Evolutionary conservation across 2,888 invertebrate species (phyloP).

Genomic region (Scaptomyza polygonia): DNA sequence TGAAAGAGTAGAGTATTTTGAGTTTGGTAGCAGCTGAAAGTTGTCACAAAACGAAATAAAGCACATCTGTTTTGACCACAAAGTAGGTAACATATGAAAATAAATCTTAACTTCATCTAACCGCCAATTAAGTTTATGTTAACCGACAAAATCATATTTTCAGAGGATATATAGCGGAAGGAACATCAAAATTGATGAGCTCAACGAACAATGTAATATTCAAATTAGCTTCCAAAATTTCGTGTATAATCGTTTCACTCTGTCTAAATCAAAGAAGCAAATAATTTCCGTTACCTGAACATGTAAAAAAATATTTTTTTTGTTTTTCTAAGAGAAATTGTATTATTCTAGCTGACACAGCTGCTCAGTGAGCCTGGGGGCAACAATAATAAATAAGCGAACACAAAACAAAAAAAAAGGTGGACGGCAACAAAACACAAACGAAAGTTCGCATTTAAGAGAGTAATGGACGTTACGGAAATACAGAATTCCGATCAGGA

Average conservation of each 20-base stretch:
- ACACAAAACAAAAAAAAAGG: constrained; percentile 19
- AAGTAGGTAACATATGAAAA: too few species aligned
- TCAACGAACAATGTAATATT: neutral
- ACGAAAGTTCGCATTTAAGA: constrained; percentile 62
- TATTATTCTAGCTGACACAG: constrained; percentile 29
- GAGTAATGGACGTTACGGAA: constrained; percentile 76
- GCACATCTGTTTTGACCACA: neutral
- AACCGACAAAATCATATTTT: too few species aligned
- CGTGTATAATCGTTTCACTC: too few species aligned
- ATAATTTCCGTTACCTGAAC: constrained; percentile 12
- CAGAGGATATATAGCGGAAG: too few species aligned
- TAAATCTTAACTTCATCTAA: too few species aligned
- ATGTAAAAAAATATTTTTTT: neutral
- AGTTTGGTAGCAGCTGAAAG: neutral
- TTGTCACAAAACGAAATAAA: neutral
- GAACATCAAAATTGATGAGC: too few species aligned
- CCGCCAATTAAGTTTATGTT: too few species aligned
- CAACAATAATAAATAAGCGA: constrained; percentile 46
- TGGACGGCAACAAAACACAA: constrained; percentile 44
- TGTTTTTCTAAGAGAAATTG: constrained; percentile 15
- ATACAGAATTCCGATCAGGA: constrained; percentile 79
- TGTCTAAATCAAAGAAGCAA: constrained; percentile 19
- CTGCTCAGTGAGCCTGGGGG: constrained; percentile 22
- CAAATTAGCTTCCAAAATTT: neutral
- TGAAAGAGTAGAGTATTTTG: neutral